Conservation (phyloP, 2,797 vertebrate genomes). For the Sebastolobus altivelis region DNA sequence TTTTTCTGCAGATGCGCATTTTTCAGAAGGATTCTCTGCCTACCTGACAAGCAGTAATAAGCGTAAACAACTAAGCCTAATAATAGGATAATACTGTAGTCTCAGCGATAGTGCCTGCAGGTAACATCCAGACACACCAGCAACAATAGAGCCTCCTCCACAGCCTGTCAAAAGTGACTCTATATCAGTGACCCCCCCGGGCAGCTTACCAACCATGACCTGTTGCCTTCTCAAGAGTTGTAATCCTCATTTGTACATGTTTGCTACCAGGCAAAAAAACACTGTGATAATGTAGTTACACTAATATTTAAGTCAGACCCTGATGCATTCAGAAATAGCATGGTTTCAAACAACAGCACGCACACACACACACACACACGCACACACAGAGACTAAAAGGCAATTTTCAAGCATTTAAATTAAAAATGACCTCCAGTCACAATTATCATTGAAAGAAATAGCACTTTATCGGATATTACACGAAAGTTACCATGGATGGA, state of each 20-base stretch:
- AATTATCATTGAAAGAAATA: slow-evolving; percentile 74
- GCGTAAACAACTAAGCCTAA: slow-evolving; percentile 90
- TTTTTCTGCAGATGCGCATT: slow-evolving; percentile 81
- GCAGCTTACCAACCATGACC: slow-evolving; percentile 88
- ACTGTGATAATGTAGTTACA: slow-evolving; percentile 85
- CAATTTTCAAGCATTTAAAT: slow-evolving; percentile 67
- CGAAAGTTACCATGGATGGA: slow-evolving; percentile 72
- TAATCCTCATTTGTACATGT: slow-evolving; percentile 83
- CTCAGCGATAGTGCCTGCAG: slow-evolving; percentile 86
- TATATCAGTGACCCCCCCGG: slow-evolving; percentile 86
- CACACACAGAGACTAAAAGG: slow-evolving; percentile 38
- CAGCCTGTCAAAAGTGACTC: slow-evolving; percentile 87
- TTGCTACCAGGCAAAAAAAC: slow-evolving; percentile 83
- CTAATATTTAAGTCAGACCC: slow-evolving; percentile 84
- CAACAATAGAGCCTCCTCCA: slow-evolving; percentile 88
- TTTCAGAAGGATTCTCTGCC: slow-evolving; percentile 84
- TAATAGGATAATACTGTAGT: slow-evolving; percentile 91
- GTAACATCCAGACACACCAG: slow-evolving; percentile 86
- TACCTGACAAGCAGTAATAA: slow-evolving; percentile 89
- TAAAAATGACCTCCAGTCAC: slow-evolving; percentile 80
- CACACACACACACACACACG: slow-evolving; percentile 18
- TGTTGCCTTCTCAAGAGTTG: slow-evolving; percentile 86
- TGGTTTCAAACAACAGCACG: slow-evolving; percentile 61
- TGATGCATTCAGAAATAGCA: slow-evolving; percentile 80
- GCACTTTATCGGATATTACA: slow-evolving; percentile 73